phyloP scores from a whole-genome alignment of 1,140 invertebrate species.

The Olivierus martensii region DNA sequence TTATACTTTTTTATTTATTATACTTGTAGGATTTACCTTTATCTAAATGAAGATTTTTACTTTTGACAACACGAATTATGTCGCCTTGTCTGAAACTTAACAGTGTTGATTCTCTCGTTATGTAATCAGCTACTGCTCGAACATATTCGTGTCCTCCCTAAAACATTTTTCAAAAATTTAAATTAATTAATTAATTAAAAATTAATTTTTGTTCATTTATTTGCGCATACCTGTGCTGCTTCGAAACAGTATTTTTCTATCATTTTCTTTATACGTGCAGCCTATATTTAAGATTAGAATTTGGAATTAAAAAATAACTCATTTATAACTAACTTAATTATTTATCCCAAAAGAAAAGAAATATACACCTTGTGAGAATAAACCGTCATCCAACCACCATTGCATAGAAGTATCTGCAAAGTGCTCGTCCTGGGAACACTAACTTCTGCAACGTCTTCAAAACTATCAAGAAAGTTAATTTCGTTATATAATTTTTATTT shows the following conservation, averaged over 20 bases:
- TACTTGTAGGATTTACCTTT: conserved; percentile 37
- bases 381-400: conserved; percentile 59
- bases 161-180: not conserved
- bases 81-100: conserved; percentile 41
- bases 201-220: too few relatives aligned
- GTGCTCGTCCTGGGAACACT: conserved; percentile 38
- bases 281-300: too few relatives aligned
- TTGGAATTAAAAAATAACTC: too few relatives aligned
- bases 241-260: conserved; percentile 57
- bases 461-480: too few relatives aligned
- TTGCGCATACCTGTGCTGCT: conserved; percentile 24
- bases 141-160: conserved; percentile 39
- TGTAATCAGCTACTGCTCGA: conserved; percentile 39
- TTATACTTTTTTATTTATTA: too few relatives aligned
- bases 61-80: conserved; percentile 40
- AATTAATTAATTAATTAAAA: conserved; percentile 6
- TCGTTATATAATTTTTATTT: too few relatives aligned
- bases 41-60: conserved; percentile 35
- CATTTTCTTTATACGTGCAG: conserved; percentile 64
- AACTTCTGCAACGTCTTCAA: conserved; percentile 42
- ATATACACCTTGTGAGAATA: conserved; percentile 47
- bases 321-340: too few relatives aligned
- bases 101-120: conserved; percentile 38
- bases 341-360: too few relatives aligned
- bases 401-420: conserved; percentile 54